Evolutionary conservation across 2,113 vertebrate species (phyloP).

Genomic region (Danionella cerebrum): DNA sequence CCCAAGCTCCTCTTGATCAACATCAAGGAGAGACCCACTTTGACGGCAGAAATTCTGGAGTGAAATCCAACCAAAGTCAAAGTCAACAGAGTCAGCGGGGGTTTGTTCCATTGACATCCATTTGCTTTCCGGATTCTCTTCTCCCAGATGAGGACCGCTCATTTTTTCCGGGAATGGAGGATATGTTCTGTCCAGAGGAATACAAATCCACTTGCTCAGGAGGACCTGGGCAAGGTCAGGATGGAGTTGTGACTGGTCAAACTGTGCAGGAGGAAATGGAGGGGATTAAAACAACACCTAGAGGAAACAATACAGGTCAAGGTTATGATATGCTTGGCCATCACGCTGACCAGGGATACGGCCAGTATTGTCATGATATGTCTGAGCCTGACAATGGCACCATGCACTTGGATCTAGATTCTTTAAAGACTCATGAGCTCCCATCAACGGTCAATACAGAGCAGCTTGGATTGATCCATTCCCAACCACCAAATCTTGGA

Average conservation of each 20-base stretch:
- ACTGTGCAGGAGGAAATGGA: conserved; percentile 56
- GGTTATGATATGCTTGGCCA: conserved; percentile 74
- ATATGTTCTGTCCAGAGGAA: conserved; percentile 88
- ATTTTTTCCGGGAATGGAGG: conserved; percentile 93
- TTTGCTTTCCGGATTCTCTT: conserved; percentile 89
- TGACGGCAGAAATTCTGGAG: conserved; percentile 71
- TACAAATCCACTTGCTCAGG: conserved; percentile 75
- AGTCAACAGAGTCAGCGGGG: conserved; percentile 66
- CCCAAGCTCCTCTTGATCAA: conserved; percentile 73
- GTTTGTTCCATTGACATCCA: conserved; percentile 86
- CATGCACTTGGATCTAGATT: conserved; percentile 76
- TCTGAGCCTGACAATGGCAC: conserved; percentile 61
- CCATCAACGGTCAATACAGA: conserved; percentile 90
- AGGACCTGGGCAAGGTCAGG: conserved; percentile 62
- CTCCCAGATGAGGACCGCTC: conserved; percentile 86
- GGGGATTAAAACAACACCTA: conserved; percentile 47
- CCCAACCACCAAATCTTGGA: conserved; percentile 60
- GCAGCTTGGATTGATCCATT: conserved; percentile 85
- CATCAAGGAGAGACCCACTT: conserved; percentile 75
- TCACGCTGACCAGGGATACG: conserved; percentile 70
- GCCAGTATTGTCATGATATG: conserved; percentile 64
- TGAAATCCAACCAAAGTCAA: conserved; percentile 58
- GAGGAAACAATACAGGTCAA: conserved; percentile 47
- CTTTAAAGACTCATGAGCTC: conserved; percentile 77
- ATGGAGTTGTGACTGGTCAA: conserved; percentile 59